Conservation (phyloP, 2,888 invertebrate genomes). For the Allophyes oxyacanthae region DNA sequence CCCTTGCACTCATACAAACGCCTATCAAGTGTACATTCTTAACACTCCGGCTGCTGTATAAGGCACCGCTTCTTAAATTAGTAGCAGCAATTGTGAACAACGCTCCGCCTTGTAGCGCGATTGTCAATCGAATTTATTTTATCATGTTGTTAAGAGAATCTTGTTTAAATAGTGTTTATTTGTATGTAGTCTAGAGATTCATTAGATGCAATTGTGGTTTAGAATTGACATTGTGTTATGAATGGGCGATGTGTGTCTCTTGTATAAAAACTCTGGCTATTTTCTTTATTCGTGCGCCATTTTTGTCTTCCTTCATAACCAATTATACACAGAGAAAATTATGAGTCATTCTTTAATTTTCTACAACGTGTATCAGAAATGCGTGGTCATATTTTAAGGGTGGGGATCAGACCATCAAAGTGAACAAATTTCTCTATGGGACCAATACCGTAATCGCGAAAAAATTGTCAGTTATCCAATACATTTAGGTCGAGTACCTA, state of each 20-base stretch:
- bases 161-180: constrained; percentile 57
- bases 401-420: too few species aligned
- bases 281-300: too few species aligned
- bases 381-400: too few species aligned
- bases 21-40: constrained; percentile 86
- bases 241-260: constrained; percentile 12
- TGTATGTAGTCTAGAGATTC: constrained; percentile 51
- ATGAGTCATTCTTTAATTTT: too few species aligned
- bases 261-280: background rate
- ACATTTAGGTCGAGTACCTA: too few species aligned
- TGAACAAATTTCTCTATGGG: too few species aligned
- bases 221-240: constrained; percentile 11
- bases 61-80: constrained; percentile 87
- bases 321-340: too few species aligned
- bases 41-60: constrained; percentile 82
- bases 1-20: constrained; percentile 85
- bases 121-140: constrained; percentile 65
- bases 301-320: too few species aligned
- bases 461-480: too few species aligned
- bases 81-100: constrained; percentile 84
- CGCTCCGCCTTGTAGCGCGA: constrained; percentile 69
- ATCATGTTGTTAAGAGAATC: constrained; percentile 56
- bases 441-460: too few species aligned
- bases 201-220: constrained; percentile 50
- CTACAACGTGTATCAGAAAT: too few species aligned